These are phyloP conservation scores for Champsocephalus gunnari DNA, from an alignment of 2,797 vertebrate genomes.

Conservation along the genomic window DNA sequence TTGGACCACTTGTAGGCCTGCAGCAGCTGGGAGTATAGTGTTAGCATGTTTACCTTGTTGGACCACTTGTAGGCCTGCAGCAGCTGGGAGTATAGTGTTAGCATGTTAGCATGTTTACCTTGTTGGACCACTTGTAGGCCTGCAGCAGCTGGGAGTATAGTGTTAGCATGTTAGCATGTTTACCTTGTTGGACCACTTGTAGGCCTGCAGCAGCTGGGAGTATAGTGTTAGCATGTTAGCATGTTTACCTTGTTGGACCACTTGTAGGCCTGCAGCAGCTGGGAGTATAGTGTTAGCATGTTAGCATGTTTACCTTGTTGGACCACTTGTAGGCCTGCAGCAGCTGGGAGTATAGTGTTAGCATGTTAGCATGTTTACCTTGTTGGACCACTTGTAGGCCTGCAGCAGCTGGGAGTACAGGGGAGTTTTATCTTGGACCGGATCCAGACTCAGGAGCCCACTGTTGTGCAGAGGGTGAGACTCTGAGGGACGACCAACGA, in stretches of 20 bases:
- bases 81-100: no score
- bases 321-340: slow-evolving; percentile 94
- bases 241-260: no score
- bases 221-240: neutral
- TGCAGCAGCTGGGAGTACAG: slow-evolving; percentile 97
- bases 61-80: no score
- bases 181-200: neutral
- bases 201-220: no score
- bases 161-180: neutral
- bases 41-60: no score
- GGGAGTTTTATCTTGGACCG: slow-evolving; percentile 97
- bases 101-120: no score
- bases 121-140: no score
- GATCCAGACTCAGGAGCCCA: slow-evolving; percentile 94
- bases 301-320: slow-evolving; percentile 86
- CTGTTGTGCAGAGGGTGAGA: slow-evolving; percentile 97
- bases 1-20: slow-evolving; percentile 99
- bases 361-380: slow-evolving; percentile 82
- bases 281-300: neutral
- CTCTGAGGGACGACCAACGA: slow-evolving; percentile 97
- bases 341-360: neutral
- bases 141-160: no score
- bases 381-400: slow-evolving; percentile 99
- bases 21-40: slow-evolving; percentile 97
- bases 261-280: no score